Conservation (phyloP, 2,888 invertebrate genomes). For the Barypeithes pellucidus region DNA sequence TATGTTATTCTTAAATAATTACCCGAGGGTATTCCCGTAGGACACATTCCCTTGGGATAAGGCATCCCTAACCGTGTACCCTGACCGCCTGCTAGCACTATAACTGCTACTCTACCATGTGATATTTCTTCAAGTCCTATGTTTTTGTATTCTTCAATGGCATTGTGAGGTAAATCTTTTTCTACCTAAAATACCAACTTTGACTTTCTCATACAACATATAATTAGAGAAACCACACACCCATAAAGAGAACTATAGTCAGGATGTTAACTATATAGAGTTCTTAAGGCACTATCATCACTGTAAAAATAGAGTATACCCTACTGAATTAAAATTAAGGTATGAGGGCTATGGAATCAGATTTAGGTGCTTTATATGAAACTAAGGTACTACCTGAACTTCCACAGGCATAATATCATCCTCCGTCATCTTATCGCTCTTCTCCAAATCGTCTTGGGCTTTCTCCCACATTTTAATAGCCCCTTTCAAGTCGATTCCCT, state of each 20-base stretch:
- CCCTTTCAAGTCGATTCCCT: conserved; percentile 63
- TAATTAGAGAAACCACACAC: conserved; percentile 51
- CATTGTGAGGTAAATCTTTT: conserved; percentile 75
- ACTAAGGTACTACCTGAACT: conserved; percentile 73
- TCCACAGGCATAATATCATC: conserved; percentile 40
- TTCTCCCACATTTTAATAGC: conserved; percentile 60
- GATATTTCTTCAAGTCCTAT: conserved; percentile 78
- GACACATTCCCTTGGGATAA: conserved; percentile 97
- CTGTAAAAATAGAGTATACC: no score
- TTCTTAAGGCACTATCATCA: no score
- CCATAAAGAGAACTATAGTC: no score
- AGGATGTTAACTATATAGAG: no score
- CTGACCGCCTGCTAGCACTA: conserved; percentile 97
- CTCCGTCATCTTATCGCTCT: conserved; percentile 25
- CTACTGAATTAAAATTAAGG: background rate
- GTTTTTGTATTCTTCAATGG: conserved; percentile 79
- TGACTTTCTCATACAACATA: conserved; percentile 71
- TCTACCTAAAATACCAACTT: conserved; percentile 73
- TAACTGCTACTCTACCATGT: conserved; percentile 83
- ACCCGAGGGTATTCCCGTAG: conserved; percentile 89
- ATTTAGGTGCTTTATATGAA: background rate
- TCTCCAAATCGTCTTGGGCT: conserved; percentile 54
- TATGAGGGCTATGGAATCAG: background rate
- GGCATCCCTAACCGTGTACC: conserved; percentile 96
- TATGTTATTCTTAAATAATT: background rate